phyloP scores from a whole-genome alignment of 2,797 vertebrate genomes.

The Mus minutoides region DNA sequence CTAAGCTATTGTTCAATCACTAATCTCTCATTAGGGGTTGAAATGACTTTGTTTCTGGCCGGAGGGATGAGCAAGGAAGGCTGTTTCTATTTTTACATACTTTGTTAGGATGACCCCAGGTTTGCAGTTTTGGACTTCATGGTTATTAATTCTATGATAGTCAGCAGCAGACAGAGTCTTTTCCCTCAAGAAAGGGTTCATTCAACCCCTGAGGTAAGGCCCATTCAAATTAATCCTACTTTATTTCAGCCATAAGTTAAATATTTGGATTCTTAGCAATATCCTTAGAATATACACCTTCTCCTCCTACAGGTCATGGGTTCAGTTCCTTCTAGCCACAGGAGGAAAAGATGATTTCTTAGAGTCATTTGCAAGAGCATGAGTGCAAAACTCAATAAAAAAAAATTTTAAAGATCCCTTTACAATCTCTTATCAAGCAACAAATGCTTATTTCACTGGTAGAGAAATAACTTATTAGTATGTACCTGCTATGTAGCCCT shows the following conservation, averaged over 20 bases:
- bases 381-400: rapidly evolving
- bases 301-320: neutral
- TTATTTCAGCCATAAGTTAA: neutral
- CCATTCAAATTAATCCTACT: neutral
- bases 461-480: neutral
- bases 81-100: neutral
- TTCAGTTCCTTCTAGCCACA: neutral
- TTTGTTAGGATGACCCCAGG: neutral
- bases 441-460: neutral
- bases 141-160: neutral
- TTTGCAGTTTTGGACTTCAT: neutral
- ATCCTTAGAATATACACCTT: neutral
- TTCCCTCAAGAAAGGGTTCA: neutral
- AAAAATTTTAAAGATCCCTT: neutral
- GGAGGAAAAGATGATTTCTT: neutral
- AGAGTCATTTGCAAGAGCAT: rapidly evolving
- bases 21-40: neutral
- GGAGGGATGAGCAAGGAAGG: rapidly evolving
- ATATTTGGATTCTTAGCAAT: neutral
- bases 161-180: neutral
- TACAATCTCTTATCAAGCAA: neutral
- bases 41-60: neutral
- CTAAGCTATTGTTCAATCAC: neutral
- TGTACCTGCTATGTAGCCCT: neutral
- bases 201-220: neutral